These are phyloP conservation scores for Drosophila paramelanica DNA, from an alignment of 2,888 invertebrate species.

Conservation along the genomic window DNA sequence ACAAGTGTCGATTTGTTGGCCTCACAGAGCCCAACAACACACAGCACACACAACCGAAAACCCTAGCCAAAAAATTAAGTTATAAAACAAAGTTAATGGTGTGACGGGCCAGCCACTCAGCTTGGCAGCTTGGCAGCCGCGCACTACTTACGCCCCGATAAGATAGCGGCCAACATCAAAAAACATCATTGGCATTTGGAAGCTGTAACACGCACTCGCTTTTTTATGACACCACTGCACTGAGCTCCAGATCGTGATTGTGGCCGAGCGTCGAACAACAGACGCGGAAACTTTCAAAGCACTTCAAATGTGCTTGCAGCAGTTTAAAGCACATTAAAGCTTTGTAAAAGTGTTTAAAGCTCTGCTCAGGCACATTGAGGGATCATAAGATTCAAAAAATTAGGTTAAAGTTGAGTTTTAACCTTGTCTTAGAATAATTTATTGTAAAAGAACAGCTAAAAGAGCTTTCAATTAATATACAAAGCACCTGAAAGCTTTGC, in stretches of 20 bases:
- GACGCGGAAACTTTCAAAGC: too few relatives aligned
- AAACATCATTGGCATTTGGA: slow-evolving; percentile 18
- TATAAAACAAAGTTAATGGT: slow-evolving; percentile 76
- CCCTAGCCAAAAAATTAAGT: slow-evolving; percentile 60
- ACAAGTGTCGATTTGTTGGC: slow-evolving; percentile 71
- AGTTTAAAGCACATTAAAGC: neutral
- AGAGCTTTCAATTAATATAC: too few relatives aligned
- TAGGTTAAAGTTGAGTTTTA: neutral
- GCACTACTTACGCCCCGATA: slow-evolving; percentile 59
- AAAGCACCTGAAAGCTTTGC: neutral
- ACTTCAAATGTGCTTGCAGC: neutral
- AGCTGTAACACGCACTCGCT: slow-evolving; percentile 53
- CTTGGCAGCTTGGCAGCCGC: slow-evolving; percentile 12
- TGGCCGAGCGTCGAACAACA: neutral
- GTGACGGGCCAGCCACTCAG: slow-evolving; percentile 43
- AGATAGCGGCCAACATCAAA: slow-evolving; percentile 68
- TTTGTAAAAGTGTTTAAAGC: neutral
- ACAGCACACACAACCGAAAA: neutral
- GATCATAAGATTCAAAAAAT: neutral
- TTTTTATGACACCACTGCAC: slow-evolving; percentile 29
- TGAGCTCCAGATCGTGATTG: slow-evolving; percentile 23
- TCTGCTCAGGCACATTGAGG: neutral
- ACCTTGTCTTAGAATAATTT: neutral
- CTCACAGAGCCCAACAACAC: too few relatives aligned
- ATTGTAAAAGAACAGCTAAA: neutral